Percentiles rank a stretch among this genome's conserved stretches.
phyloP scores from a whole-genome alignment of 2,888 invertebrate genomes.

The Metellina segmentata region DNA sequence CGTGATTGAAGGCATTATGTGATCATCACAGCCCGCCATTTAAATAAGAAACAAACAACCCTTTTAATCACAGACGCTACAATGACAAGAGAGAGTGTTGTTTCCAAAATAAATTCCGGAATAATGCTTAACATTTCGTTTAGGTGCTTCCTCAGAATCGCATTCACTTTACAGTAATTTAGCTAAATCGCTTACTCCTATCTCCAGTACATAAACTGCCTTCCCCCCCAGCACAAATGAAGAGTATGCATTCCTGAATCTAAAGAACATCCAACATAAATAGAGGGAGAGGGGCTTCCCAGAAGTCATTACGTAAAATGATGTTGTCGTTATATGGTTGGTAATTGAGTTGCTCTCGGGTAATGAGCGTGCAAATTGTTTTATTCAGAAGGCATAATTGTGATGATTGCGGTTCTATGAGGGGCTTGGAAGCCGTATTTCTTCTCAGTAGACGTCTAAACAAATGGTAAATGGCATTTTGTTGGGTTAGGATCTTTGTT shows the following conservation, averaged over 20 bases:
- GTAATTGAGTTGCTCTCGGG: slow-evolving; percentile 54
- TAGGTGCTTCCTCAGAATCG: background rate
- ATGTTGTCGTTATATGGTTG: slow-evolving; percentile 51
- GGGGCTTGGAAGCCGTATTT: background rate
- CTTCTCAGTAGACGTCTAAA: too few species aligned
- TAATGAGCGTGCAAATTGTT: slow-evolving; percentile 57
- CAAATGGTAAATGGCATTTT: too few species aligned
- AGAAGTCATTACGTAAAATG: slow-evolving; percentile 58
- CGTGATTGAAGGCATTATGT: too few species aligned
- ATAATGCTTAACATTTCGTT: background rate
- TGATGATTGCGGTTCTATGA: background rate
- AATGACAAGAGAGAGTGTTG: background rate
- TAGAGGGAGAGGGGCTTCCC: slow-evolving; percentile 11
- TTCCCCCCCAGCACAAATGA: background rate
- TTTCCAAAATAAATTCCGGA: background rate
- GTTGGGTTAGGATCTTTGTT: too few species aligned
- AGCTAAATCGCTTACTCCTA: background rate
- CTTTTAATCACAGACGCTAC: too few species aligned
- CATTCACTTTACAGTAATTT: background rate
- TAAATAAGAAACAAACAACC: too few species aligned
- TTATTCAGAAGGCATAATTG: slow-evolving; percentile 35
- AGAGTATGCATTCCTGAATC: slow-evolving; percentile 2
- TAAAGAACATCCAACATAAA: slow-evolving; percentile 16
- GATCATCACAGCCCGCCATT: too few species aligned
- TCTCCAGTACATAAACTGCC: background rate